Evolutionary conservation across 2,113 vertebrate species (phyloP).

Genomic region (Scatophagus argus): DNA sequence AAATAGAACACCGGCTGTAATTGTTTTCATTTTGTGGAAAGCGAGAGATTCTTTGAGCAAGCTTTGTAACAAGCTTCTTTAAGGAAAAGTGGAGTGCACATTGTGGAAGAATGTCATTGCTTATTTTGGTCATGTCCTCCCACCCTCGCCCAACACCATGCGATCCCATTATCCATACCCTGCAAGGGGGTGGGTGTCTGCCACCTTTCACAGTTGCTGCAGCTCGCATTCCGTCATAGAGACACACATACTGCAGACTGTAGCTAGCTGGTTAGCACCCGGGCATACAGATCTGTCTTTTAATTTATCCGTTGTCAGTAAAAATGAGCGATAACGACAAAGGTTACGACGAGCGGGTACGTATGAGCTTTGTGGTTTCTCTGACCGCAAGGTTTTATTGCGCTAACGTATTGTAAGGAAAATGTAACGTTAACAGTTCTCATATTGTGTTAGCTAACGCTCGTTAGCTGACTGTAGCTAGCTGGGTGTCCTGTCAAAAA

Average conservation of each 20-base stretch:
- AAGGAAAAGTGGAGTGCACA: background rate
- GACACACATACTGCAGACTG: background rate
- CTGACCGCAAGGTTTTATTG: background rate
- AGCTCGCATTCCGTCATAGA: background rate
- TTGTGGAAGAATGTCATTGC: too few relatives aligned
- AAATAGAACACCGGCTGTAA: too few relatives aligned
- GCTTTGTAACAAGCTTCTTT: background rate
- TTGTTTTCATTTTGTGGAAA: too few relatives aligned
- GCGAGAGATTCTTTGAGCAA: background rate
- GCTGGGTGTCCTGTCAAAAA: background rate
- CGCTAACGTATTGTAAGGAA: background rate
- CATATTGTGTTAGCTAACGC: constrained; percentile 22
- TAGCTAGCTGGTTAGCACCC: background rate
- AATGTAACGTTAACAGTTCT: background rate
- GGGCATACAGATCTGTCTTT: background rate
- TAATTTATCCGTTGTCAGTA: background rate
- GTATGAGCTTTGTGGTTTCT: constrained; percentile 49
- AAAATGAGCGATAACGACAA: constrained; percentile 83
- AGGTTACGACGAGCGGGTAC: constrained; percentile 77
- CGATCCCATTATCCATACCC: too few relatives aligned
- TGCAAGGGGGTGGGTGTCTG: background rate
- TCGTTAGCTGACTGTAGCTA: constrained; percentile 27
- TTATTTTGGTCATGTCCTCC: background rate
- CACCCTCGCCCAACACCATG: background rate
- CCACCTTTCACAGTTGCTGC: background rate